Evolutionary conservation across 2,113 vertebrate species (phyloP).

Genomic region (Aphelocoma coerulescens): DNA sequence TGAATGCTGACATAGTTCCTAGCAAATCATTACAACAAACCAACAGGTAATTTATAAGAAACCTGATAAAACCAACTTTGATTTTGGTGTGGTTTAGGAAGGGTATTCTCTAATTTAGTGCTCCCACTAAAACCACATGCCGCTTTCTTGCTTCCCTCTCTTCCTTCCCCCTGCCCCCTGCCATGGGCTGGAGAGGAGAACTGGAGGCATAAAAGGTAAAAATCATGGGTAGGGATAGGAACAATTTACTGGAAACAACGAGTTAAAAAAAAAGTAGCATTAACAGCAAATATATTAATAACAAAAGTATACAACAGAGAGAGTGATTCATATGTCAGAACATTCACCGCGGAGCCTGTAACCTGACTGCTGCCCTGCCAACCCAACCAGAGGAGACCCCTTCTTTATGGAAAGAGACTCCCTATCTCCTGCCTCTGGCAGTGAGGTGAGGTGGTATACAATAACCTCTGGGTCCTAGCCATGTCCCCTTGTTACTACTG

Average conservation of each 20-base stretch:
- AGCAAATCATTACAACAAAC: neutral
- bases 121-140: neutral
- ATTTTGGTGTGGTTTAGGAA: neutral
- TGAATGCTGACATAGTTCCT: neutral
- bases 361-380: neutral
- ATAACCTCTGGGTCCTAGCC: too few species aligned
- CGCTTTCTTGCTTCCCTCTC: neutral
- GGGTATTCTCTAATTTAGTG: neutral
- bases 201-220: neutral
- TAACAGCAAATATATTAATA: neutral
- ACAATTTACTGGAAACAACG: neutral
- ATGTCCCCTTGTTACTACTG: fast-evolving
- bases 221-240: fast-evolving
- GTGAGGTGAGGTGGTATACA: neutral
- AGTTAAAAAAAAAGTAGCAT: neutral
- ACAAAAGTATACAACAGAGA: neutral
- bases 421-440: neutral
- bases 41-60: neutral
- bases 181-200: neutral
- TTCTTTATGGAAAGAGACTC: neutral
- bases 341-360: fast-evolving
- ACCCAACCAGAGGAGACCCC: neutral
- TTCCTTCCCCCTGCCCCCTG: neutral
- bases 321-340: neutral
- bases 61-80: neutral